Evolutionary conservation across 2,113 vertebrate species (phyloP), one percentile per base, ranked within the genome.

Genomic region (Mobula hypostoma): DNA sequence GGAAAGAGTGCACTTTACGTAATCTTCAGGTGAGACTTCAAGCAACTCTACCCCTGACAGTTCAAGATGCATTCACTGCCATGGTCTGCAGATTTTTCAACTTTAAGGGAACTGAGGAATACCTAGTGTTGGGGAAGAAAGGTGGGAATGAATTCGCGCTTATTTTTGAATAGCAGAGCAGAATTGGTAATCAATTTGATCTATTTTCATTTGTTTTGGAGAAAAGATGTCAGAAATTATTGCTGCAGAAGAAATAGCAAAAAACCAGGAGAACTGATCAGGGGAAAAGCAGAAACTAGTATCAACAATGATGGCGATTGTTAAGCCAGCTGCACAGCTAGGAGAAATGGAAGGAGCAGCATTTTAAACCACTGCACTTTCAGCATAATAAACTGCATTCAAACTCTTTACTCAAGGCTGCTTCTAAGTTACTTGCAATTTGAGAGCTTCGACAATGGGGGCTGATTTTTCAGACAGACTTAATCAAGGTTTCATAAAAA

Each of bases 301-400:
- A 17, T 3, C 15, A n/a, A 17, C 29, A 66, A 17, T 32, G 5
- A 32, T 2, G 8, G 2, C 56, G 6, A 56, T 7, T 58, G 4
- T 2, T 87, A 63, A 63, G 24, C 58, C 27, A 63, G 63, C 9
- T 14, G 27, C 83, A 87, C 2, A 8, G 7, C 27, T 87, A 29
- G 70, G 12, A 0, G 24, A n/a, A 21, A 87, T 6, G 24, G 1
- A 19, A 32, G 76, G 0, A 3, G 0, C 0, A 0, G 66, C 56
- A 5, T 58, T 21, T 83, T 56, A 24, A 56, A 83, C 6, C 56
- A 19, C 21, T 83, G 19, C 21, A 87, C 83, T n/a, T 87, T 87
- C 12, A 1, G 11, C 0, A 29, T 63, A 63, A n/a, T 79, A 5
- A n/a, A 56, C 32, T 61, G 80, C 7, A 24, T 56, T 56, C 8